Evolutionary conservation across 2,888 invertebrate genomes (phyloP).

Genomic region (Cremastobaeus sp.): DNA sequence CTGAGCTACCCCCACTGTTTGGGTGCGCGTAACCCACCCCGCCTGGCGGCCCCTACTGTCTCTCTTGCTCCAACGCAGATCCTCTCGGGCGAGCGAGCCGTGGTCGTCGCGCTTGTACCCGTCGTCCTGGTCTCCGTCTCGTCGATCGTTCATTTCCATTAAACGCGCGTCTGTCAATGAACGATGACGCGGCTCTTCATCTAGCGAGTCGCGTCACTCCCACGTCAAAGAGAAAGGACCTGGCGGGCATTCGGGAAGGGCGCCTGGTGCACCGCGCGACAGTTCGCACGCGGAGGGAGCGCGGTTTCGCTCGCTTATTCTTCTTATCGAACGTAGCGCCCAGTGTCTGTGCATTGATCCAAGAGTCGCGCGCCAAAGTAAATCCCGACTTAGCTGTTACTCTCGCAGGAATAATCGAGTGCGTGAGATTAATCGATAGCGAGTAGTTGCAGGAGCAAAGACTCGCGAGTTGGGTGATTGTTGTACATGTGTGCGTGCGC

Average conservation of each 20-base stretch:
- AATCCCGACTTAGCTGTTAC: slow-evolving; percentile 46
- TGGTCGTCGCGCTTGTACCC: slow-evolving; percentile 7
- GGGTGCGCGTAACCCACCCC: slow-evolving; percentile 34
- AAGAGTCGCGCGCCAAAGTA: slow-evolving; percentile 44
- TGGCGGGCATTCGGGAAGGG: no score
- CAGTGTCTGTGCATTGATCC: slow-evolving; percentile 54
- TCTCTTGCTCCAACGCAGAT: slow-evolving; percentile 45
- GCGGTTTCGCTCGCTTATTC: slow-evolving; percentile 32
- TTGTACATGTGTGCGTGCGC: slow-evolving; percentile 15
- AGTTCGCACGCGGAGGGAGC: slow-evolving; percentile 29
- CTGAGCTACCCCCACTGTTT: slow-evolving; percentile 38
- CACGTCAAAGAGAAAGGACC: neutral
- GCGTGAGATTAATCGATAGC: slow-evolving; percentile 53
- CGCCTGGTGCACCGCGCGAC: slow-evolving; percentile 23
- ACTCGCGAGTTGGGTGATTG: slow-evolving; percentile 9
- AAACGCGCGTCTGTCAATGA: slow-evolving; percentile 56
- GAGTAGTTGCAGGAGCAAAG: slow-evolving; percentile 45
- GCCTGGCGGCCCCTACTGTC: slow-evolving; percentile 27
- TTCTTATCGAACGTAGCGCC: slow-evolving; percentile 46
- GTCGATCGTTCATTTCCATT: slow-evolving; percentile 48
- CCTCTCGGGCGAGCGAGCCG: slow-evolving; percentile 31
- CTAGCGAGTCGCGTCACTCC: slow-evolving; percentile 10
- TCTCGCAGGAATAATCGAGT: slow-evolving; percentile 46
- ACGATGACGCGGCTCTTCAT: slow-evolving; percentile 36
- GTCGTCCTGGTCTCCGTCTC: slow-evolving; percentile 4